Evolutionary conservation across 1,140 invertebrate genomes (phyloP), one percentile per base, ranked within the genome.

Genomic region (Nasonia giraulti): DNA sequence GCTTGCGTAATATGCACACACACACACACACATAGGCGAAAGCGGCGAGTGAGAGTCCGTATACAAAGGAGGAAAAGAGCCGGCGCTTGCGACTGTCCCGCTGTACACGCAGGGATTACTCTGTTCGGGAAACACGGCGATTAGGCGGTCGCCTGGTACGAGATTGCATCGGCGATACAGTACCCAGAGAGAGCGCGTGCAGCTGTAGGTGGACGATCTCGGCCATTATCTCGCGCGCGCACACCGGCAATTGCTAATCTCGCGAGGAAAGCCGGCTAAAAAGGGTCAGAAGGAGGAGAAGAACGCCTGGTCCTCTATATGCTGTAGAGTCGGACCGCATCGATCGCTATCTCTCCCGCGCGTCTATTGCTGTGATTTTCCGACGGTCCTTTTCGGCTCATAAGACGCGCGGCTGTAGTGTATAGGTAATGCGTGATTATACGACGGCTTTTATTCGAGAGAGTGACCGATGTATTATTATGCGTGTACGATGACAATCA

Each of bases 231-330:
- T 75, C 14, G 33, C 71, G n/a, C 37, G 69, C 14, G 33, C 71
- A 7, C 37, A 75, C 33, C 74, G 74, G 74, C 74, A 47, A 75
- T 75, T 75, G 40, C 74, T 75, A 75, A 75, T 75, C 74, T 75
- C 74, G 37, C 74, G 37, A 10, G 55, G 55, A n/a, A 7, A 62
- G 55, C 55, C 55, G 20, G 14, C 14, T 14, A 50, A 50, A 50
- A 50, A 50, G 47, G 14, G 14, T 14, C 12, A 50, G 47, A 50
- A 17, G 14, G 47, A 50, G 47, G 47, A 14, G 47, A 50, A 50
- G 47, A 50, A 14, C 47, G 47, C 47, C 37, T 8, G 37, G 37
- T 40, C 37, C 37, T 40, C 37, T 40, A 40, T 8, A 8, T 14
- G 12, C 2, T 50, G 10, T 0, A 11, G 8, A 20, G 17, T 62